These are phyloP conservation scores for Tursiops truncatus DNA, from an alignment of 2,113 vertebrate genomes.

Conservation along the genomic window DNA sequence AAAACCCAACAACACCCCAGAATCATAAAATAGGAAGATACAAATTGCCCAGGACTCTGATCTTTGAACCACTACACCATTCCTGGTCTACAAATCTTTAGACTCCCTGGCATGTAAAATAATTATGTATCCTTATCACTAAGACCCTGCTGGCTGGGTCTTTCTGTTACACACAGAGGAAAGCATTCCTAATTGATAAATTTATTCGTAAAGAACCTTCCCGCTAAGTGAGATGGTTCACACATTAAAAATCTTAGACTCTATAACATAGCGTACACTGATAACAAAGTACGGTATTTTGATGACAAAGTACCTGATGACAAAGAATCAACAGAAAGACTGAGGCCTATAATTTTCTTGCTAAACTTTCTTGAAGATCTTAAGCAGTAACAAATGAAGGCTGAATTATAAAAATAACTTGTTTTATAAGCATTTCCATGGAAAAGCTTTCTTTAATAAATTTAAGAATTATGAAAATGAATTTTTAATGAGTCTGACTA, in stretches of 20 bases:
- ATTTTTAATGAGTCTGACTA: background rate
- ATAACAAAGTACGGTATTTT: background rate
- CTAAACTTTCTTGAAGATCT: slow-evolving; percentile 20
- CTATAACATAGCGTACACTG: background rate
- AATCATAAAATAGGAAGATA: background rate
- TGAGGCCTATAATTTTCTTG: slow-evolving; percentile 26
- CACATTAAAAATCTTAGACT: background rate
- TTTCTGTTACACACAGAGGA: background rate
- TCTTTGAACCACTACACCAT: background rate
- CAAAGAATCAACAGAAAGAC: slow-evolving; percentile 35
- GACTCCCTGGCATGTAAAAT: background rate
- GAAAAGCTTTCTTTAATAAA: background rate
- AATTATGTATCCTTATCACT: background rate
- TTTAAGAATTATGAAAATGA: slow-evolving; percentile 25
- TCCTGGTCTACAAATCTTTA: background rate
- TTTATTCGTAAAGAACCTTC: background rate
- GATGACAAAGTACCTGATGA: background rate
- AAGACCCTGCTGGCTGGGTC: background rate
- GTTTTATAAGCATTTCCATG: slow-evolving; percentile 33
- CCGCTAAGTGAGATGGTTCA: slow-evolving; percentile 8
- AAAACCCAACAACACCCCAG: background rate
- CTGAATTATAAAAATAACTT: slow-evolving; percentile 25
- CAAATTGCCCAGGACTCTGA: background rate
- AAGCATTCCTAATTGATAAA: background rate
- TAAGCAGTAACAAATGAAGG: background rate